Percentiles rank a stretch among this genome's conserved stretches.
phyloP scores from a whole-genome alignment of 2,888 invertebrate species.

The Mycalesis mineus region DNA sequence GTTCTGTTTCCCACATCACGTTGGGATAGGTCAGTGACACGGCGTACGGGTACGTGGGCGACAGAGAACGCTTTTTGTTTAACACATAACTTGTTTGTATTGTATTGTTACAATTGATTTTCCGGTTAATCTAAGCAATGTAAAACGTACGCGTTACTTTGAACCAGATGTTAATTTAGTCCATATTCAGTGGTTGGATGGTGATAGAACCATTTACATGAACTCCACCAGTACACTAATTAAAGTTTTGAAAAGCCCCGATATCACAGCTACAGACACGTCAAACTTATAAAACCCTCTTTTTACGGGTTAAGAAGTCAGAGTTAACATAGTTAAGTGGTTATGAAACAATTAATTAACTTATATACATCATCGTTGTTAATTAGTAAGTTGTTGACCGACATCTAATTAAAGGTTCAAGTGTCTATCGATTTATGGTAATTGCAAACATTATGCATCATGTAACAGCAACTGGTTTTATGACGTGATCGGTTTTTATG shows the following conservation, averaged over 20 bases:
- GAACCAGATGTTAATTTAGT: background rate
- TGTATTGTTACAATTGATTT: constrained; percentile 1
- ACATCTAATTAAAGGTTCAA: constrained; percentile 6
- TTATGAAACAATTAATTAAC: background rate
- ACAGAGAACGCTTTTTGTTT: constrained; percentile 25
- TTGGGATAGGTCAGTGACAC: constrained; percentile 54
- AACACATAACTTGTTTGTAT: constrained; percentile 14
- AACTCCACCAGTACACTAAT: too few species aligned
- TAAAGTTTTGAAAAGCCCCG: too few species aligned
- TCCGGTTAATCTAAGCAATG: background rate
- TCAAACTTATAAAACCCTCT: too few species aligned
- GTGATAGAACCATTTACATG: background rate
- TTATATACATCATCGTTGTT: background rate
- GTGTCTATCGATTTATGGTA: constrained; percentile 6
- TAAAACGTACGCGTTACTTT: background rate
- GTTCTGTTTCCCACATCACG: constrained; percentile 28
- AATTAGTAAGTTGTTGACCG: constrained; percentile 12
- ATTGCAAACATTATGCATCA: constrained; percentile 10
- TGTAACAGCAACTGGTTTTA: constrained; percentile 10
- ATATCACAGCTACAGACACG: too few species aligned
- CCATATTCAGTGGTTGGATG: background rate
- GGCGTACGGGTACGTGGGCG: constrained; percentile 37
- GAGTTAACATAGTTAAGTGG: too few species aligned
- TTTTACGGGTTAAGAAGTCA: too few species aligned
- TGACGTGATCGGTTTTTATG: constrained; percentile 9